A percentile compares a stretch with the other conserved stretches of the same genome.
Conservation (phyloP, 2,797 vertebrate genomes). For the Adelosebastes latens region DNA sequence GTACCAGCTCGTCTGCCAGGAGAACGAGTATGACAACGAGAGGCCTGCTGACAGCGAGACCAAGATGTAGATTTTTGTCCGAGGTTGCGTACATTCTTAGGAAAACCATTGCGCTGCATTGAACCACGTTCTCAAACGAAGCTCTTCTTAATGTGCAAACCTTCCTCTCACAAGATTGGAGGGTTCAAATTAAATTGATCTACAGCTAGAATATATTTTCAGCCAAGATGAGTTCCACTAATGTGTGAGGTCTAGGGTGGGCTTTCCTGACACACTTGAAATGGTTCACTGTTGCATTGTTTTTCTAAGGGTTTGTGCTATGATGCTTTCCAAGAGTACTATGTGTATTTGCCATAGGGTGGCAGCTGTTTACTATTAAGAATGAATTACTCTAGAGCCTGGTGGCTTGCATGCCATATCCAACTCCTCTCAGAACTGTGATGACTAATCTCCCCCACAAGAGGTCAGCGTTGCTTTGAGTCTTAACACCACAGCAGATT, state of each 20-base stretch:
- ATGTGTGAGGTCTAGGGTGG: slow-evolving; percentile 8
- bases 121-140: slow-evolving; percentile 31
- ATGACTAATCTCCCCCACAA: slow-evolving; percentile 50
- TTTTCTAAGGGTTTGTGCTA: slow-evolving; percentile 30
- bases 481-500: not conserved
- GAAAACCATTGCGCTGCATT: slow-evolving; percentile 17
- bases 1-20: slow-evolving; percentile 90
- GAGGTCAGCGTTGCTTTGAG: slow-evolving; percentile 58
- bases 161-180: slow-evolving; percentile 1
- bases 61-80: slow-evolving; percentile 88
- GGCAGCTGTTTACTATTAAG: slow-evolving; percentile 48
- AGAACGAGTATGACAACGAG: slow-evolving; percentile 86
- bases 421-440: slow-evolving; percentile 36
- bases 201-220: slow-evolving; percentile 55
- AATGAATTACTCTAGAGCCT: slow-evolving; percentile 26
- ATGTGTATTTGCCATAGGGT: slow-evolving; percentile 6
- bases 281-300: slow-evolving; percentile 18
- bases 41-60: slow-evolving; percentile 89
- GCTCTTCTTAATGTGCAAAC: slow-evolving; percentile 23
- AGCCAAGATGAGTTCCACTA: slow-evolving; percentile 37
- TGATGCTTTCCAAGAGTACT: slow-evolving; percentile 21
- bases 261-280: slow-evolving; percentile 25
- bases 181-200: slow-evolving; percentile 22
- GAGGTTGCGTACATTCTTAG: not conserved
- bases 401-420: slow-evolving; percentile 13